phyloP scores from a whole-genome alignment of 2,888 invertebrate species.

The Ctenicera cuprea region DNA sequence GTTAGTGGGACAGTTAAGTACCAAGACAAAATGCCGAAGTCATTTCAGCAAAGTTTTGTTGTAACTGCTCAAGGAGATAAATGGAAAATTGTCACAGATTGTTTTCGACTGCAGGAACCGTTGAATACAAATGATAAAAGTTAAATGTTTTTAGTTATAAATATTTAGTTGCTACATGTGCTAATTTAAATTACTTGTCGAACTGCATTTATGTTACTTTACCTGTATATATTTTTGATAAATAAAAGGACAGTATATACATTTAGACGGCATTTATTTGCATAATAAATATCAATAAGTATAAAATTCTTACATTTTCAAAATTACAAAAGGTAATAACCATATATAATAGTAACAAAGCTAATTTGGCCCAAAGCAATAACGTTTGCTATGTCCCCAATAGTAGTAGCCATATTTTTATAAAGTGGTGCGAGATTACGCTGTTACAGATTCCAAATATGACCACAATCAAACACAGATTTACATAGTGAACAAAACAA shows the following conservation, averaged over 20 bases:
- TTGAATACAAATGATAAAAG: slow-evolving; percentile 57
- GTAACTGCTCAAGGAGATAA: slow-evolving; percentile 92
- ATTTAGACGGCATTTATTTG: slow-evolving; percentile 46
- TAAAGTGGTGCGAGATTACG: slow-evolving; percentile 12
- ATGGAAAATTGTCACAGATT: slow-evolving; percentile 95
- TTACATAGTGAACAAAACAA: slow-evolving; percentile 2
- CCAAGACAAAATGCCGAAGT: slow-evolving; percentile 76
- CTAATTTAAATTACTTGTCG: no score
- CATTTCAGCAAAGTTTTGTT: slow-evolving; percentile 90
- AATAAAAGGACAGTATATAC: background rate
- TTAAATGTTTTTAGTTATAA: no score
- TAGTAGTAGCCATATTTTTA: slow-evolving; percentile 14
- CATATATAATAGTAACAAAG: slow-evolving; percentile 26
- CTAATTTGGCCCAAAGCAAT: slow-evolving; percentile 43
- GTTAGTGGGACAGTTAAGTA: slow-evolving; percentile 89
- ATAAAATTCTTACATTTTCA: slow-evolving; percentile 56
- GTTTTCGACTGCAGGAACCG: slow-evolving; percentile 86
- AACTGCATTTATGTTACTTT: no score
- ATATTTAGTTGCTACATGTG: no score
- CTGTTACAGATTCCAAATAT: slow-evolving; percentile 22
- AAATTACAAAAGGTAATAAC: slow-evolving; percentile 49
- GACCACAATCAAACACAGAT: slow-evolving; percentile 25
- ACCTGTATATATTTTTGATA: no score
- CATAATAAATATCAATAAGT: slow-evolving; percentile 56
- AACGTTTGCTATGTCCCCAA: slow-evolving; percentile 24